Percentiles rank a stretch among this genome's conserved stretches.
Evolutionary conservation across 2,888 invertebrate species (phyloP).

Genomic region (Epicampocera succincta): DNA sequence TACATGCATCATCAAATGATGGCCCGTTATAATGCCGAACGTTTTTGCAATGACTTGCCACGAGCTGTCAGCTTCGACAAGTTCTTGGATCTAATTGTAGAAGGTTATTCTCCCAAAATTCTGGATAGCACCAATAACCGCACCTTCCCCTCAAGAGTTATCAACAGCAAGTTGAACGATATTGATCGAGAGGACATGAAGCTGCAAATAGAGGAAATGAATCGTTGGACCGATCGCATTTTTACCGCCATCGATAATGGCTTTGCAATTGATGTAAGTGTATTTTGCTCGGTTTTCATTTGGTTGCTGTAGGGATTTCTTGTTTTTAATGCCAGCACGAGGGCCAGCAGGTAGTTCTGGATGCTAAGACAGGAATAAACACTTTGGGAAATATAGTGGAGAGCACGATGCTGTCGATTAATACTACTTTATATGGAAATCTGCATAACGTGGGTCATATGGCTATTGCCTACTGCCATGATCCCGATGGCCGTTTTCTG

Average conservation of each 20-base stretch:
- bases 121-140: conserved; percentile 86
- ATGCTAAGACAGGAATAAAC: conserved; percentile 86
- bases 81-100: conserved; percentile 86
- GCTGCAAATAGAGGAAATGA: conserved; percentile 84
- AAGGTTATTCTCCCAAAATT: conserved; percentile 92
- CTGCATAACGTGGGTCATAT: conserved; percentile 92
- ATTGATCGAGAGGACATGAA: conserved; percentile 86
- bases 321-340: conserved; percentile 66
- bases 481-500: conserved; percentile 88
- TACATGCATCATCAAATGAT: conserved; percentile 87
- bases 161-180: conserved; percentile 84
- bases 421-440: conserved; percentile 88
- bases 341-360: conserved; percentile 75
- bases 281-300: conserved; percentile 28
- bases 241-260: conserved; percentile 89
- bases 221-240: conserved; percentile 89
- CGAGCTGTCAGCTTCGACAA: conserved; percentile 86
- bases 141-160: conserved; percentile 87
- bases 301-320: no score
- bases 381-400: conserved; percentile 90
- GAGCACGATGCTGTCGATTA: conserved; percentile 86
- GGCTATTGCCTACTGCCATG: conserved; percentile 88
- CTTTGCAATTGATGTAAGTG: conserved; percentile 84
- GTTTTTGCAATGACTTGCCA: conserved; percentile 87
- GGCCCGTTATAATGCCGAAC: conserved; percentile 88